Conservation (phyloP, 2,113 vertebrate genomes). For the Nothocercus nigrocapillus region DNA sequence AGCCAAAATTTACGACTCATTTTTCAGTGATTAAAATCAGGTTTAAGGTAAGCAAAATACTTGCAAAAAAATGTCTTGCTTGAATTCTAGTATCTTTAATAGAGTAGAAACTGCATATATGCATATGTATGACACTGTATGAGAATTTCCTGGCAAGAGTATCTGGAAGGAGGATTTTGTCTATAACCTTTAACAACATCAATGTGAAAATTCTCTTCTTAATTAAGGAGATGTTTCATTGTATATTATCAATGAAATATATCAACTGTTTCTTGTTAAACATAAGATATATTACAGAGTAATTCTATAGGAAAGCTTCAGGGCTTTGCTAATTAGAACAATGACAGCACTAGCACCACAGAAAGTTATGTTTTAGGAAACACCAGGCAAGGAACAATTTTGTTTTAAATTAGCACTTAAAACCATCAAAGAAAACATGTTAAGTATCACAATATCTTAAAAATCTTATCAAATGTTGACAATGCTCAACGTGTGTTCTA, state of each 20-base stretch:
- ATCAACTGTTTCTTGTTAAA: not conserved
- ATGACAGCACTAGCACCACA: not conserved
- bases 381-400: not conserved
- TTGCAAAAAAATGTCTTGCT: not conserved
- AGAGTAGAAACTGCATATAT: not conserved
- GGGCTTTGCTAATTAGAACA: not conserved
- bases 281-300: not conserved
- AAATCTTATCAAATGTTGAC: not conserved
- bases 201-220: not conserved
- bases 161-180: not conserved
- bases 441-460: not conserved
- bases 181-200: not conserved
- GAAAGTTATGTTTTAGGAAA: not conserved
- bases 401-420: not conserved
- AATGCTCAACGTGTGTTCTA: not conserved
- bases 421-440: not conserved
- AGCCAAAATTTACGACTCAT: not conserved
- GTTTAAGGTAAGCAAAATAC: not conserved
- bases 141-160: not conserved
- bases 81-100: not conserved
- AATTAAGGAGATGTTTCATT: not conserved
- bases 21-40: not conserved
- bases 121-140: not conserved
- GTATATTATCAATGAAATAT: not conserved
- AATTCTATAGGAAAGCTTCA: not conserved